A percentile compares a stretch with the other conserved stretches of the same genome.
Conservation (phyloP, 2,797 vertebrate genomes). For the Babyrousa celebensis region DNA sequence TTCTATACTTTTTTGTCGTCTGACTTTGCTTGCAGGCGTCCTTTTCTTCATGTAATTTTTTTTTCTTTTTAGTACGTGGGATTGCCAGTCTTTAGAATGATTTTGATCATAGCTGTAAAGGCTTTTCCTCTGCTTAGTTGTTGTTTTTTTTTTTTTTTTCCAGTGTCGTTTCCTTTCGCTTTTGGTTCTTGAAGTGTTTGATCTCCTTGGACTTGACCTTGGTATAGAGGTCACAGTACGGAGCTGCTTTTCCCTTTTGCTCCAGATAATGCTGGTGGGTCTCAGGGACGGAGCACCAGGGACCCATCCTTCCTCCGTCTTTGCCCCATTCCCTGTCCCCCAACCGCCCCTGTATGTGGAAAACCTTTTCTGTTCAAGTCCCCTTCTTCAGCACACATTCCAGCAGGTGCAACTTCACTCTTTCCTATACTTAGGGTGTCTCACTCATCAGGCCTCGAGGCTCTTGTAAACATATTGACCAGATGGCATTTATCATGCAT, state of each 20-base stretch:
- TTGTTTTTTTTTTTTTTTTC: background rate
- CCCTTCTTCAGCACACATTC: background rate
- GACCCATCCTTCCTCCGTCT: background rate
- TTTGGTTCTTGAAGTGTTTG: background rate
- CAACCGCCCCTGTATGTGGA: accelerated
- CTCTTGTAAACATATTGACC: background rate
- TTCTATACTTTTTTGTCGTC: background rate
- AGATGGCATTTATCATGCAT: too few species aligned
- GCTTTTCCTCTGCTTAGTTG: background rate
- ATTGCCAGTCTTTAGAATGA: background rate
- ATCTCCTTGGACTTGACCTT: background rate
- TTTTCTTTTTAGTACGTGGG: background rate
- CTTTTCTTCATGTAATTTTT: background rate
- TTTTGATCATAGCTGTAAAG: background rate
- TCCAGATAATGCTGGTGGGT: too few species aligned
- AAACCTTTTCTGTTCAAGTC: background rate
- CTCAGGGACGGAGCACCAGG: accelerated
- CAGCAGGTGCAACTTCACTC: too few species aligned
- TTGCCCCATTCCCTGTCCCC: background rate
- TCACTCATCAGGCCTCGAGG: background rate
- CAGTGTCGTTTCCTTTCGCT: background rate
- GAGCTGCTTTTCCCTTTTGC: background rate
- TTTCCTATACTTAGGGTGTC: background rate
- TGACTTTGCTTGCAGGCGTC: background rate
- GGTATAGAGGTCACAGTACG: too few species aligned